phyloP scores from a whole-genome alignment of 2,888 invertebrate species.

The Ferdinandea cuprea region DNA sequence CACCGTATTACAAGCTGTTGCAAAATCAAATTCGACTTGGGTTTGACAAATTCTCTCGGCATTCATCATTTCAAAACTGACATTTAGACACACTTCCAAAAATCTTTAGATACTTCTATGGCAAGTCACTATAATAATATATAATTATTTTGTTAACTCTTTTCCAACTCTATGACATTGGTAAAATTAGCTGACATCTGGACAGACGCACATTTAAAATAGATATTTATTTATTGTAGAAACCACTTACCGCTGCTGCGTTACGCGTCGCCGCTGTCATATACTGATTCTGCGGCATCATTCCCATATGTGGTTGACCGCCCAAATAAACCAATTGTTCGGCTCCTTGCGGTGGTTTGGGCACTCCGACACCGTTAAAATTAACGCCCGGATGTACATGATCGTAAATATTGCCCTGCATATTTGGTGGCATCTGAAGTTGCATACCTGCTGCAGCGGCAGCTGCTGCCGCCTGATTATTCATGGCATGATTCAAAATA shows the following conservation, averaged over 20 bases:
- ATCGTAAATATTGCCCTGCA: slow-evolving; percentile 82
- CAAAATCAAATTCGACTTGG: too few species aligned
- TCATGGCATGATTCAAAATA: slow-evolving; percentile 82
- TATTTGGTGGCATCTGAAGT: slow-evolving; percentile 80
- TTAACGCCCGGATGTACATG: slow-evolving; percentile 81
- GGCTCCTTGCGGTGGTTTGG: slow-evolving; percentile 78
- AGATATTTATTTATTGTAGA: neutral
- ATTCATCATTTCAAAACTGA: too few species aligned
- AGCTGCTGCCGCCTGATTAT: slow-evolving; percentile 80
- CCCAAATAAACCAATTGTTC: slow-evolving; percentile 82
- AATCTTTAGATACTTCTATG: too few species aligned
- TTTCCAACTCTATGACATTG: neutral
- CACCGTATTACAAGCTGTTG: too few species aligned
- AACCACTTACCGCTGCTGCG: slow-evolving; percentile 82
- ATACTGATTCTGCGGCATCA: slow-evolving; percentile 83
- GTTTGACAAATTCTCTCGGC: too few species aligned
- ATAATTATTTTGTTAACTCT: too few species aligned
- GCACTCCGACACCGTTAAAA: slow-evolving; percentile 80
- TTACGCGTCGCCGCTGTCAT: slow-evolving; percentile 82
- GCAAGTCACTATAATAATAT: too few species aligned
- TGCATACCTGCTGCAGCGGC: slow-evolving; percentile 79
- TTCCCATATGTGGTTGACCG: slow-evolving; percentile 81
- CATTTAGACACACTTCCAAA: too few species aligned
- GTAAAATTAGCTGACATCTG: neutral
- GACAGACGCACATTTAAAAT: slow-evolving; percentile 1